phyloP scores from a whole-genome alignment of 1,140 invertebrate species.

The Arion vulgaris region DNA sequence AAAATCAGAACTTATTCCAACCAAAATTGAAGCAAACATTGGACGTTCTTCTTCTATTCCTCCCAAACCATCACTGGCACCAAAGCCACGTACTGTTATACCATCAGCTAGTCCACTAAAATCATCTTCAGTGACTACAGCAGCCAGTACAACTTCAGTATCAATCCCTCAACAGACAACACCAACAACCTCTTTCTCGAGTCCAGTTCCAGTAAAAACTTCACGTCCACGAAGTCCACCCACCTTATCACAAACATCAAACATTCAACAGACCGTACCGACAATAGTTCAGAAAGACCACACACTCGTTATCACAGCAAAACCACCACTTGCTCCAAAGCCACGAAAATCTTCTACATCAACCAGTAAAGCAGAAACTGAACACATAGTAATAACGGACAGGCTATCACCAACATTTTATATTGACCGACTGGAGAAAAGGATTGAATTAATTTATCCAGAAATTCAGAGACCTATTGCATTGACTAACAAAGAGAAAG shows the following conservation, averaged over 20 bases:
- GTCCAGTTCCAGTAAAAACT: not conserved
- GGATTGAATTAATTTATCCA: not conserved
- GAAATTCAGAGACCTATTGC: conserved; percentile 15
- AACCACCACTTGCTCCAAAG: not conserved
- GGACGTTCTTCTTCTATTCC: not conserved
- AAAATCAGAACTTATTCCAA: not conserved
- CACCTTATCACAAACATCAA: not conserved
- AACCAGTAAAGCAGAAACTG: not conserved
- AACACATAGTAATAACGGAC: not conserved
- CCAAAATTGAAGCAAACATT: too few species aligned
- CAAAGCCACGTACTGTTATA: not conserved
- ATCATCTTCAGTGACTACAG: not conserved
- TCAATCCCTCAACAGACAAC: conserved; percentile 2
- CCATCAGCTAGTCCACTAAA: not conserved
- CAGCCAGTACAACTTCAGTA: too few species aligned
- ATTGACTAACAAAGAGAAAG: not conserved
- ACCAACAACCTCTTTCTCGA: conserved; percentile 6
- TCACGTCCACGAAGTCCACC: not conserved
- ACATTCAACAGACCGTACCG: not conserved
- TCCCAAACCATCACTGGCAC: not conserved
- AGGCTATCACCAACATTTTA: not conserved
- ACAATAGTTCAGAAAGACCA: not conserved
- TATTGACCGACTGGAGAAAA: not conserved
- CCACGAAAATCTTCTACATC: not conserved
- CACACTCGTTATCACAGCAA: not conserved